phyloP scores from a whole-genome alignment of 2,888 invertebrate species.

The Pheosia tremula region DNA sequence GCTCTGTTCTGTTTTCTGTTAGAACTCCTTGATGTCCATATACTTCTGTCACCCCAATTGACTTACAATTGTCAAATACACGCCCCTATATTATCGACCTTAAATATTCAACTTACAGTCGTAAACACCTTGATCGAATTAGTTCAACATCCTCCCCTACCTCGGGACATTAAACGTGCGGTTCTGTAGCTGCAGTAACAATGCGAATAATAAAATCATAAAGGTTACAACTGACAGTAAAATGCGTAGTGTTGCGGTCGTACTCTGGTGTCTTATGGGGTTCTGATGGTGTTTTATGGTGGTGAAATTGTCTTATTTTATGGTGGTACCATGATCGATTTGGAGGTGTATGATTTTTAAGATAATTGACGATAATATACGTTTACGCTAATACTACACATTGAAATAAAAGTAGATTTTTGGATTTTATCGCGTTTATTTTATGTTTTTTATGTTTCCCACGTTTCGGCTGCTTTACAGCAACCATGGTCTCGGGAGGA shows the following conservation, averaged over 20 bases:
- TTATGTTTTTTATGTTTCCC: too few relatives aligned
- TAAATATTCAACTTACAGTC: background rate
- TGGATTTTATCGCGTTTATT: too few relatives aligned
- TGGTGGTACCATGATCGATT: background rate
- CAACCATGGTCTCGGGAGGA: too few relatives aligned
- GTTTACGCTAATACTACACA: background rate
- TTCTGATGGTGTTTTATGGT: constrained; percentile 3
- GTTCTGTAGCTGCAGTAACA: constrained; percentile 20
- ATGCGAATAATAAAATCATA: constrained; percentile 29
- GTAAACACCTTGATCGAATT: constrained; percentile 13
- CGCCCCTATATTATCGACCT: background rate
- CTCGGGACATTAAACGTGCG: constrained; percentile 12
- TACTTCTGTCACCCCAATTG: background rate
- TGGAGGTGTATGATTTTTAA: background rate
- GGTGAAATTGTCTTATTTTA: background rate
- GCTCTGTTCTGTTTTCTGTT: too few relatives aligned
- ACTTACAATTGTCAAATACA: background rate
- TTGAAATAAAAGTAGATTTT: too few relatives aligned
- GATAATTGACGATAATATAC: background rate
- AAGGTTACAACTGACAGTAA: constrained; percentile 21
- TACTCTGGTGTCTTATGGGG: constrained; percentile 8
- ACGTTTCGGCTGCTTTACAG: too few relatives aligned
- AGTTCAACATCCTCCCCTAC: constrained; percentile 10
- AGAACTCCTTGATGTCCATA: too few relatives aligned
- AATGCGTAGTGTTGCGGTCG: constrained; percentile 13